Base-by-base conservation (phyloP, 2,888 invertebrate genomes). In the Griposia aprilina region DNA sequence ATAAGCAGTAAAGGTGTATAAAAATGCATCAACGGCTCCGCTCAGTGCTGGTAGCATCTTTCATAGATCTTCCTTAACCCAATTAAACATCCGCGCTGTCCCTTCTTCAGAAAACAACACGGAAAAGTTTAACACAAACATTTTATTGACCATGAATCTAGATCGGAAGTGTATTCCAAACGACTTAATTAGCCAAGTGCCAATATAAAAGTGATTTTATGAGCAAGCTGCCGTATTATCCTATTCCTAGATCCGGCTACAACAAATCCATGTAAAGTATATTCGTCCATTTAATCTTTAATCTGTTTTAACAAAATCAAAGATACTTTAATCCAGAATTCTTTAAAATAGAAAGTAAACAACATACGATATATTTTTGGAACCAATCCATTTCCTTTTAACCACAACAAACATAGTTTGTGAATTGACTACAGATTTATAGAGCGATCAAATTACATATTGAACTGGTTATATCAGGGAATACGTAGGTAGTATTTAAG, bases 401-500 rank as follows among this genome's bases (percentile, higher is more conserved):
- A 57, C 59, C 60, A 68, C 13, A 26, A 70, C 55, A 36, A 62
- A 81, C 76, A 83, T 68, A 80, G 72, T 74, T 63, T 66, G 74
- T 69, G 59, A 70, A 76, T 79, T 74, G 52, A 48, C 45, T 4
- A 50, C 59, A 78, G 76, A 85, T 88, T 83, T 82, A 79, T 80
- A 26, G 62, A 74, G 78, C 76, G 74, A 78, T 84, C 82, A 83
- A 83, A 86, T 88, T 82, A 84, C 84, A 68, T 75, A 78, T 70
- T 77, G 73, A 77, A 65, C 70, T 78, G 69, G 62, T 69, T 70
- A 68, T 74, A 65, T 73, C 62, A 68, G 81, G 81, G 67, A 74
- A 75, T 59, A 65, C 17, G 15, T 59, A 45, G 30, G 30, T 41
- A 41, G 41, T 41, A 48, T 17, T 41, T 26, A 30, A 6, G n/a